Conservation (phyloP, 2,113 vertebrate species). For the Globicephala melas region DNA sequence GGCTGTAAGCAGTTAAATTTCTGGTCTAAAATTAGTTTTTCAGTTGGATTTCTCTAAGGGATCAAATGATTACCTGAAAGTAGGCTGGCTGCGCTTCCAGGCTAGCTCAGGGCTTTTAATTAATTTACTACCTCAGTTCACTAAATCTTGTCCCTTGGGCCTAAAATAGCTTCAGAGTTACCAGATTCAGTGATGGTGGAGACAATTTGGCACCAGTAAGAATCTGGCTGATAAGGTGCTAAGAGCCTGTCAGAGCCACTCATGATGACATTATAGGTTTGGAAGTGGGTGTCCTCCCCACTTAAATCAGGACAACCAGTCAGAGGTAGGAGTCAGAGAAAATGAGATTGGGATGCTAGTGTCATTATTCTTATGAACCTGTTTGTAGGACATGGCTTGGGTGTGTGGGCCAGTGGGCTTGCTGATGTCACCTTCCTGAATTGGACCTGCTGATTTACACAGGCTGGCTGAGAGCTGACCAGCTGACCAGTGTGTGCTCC, state of each 20-base stretch:
- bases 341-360: too few species aligned
- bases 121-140: background rate
- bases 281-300: background rate
- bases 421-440: rapidly evolving
- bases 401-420: background rate
- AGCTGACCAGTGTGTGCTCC: background rate
- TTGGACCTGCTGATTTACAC: rapidly evolving
- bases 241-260: background rate
- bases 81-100: background rate
- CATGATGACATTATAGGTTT: background rate
- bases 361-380: background rate
- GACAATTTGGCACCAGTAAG: background rate
- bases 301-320: background rate
- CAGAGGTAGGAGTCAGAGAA: background rate
- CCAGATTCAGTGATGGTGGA: background rate
- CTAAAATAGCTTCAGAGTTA: background rate
- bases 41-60: background rate
- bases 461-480: background rate
- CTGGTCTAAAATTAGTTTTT: background rate
- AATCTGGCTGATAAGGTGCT: background rate
- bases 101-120: background rate
- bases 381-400: background rate
- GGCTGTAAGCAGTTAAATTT: background rate
- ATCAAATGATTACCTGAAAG: background rate
- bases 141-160: background rate